A percentile compares a stretch with the other conserved stretches of the same genome.
Evolutionary conservation across 37 sponge, comb jelly and placozoan genomes (phyloP).

Genomic region (Diacarnus erythraeanus): DNA sequence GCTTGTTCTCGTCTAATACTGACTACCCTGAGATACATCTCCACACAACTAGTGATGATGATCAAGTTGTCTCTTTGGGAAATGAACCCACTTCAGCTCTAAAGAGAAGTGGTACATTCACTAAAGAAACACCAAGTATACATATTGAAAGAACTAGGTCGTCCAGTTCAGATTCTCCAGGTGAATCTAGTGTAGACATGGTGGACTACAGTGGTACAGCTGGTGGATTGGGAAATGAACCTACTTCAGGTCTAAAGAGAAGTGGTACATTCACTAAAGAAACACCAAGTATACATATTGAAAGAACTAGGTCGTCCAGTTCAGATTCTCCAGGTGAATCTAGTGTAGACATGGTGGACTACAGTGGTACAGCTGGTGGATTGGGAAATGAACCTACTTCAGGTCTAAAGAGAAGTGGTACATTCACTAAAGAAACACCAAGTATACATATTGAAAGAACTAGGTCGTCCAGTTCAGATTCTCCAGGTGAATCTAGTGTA

Average conservation of each 20-base stretch:
- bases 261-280: conserved; percentile 39
- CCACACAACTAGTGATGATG: background rate
- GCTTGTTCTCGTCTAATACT: background rate
- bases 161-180: background rate
- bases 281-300: background rate
- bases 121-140: conserved; percentile 10
- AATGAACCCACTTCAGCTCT: too few species aligned
- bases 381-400: background rate
- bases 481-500: background rate
- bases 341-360: too few species aligned
- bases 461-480: background rate
- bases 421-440: conserved; percentile 40
- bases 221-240: too few species aligned
- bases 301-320: background rate
- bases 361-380: background rate
- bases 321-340: background rate
- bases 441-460: conserved; percentile 5
- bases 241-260: conserved; percentile 19
- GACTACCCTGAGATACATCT: conserved; percentile 30
- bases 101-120: conserved; percentile 37
- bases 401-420: conserved; percentile 24
- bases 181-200: too few species aligned
- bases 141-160: background rate
- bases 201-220: background rate
- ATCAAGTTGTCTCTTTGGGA: too few species aligned